Base-by-base conservation (phyloP, 2,113 vertebrate species). In the Myodes glareolus region DNA sequence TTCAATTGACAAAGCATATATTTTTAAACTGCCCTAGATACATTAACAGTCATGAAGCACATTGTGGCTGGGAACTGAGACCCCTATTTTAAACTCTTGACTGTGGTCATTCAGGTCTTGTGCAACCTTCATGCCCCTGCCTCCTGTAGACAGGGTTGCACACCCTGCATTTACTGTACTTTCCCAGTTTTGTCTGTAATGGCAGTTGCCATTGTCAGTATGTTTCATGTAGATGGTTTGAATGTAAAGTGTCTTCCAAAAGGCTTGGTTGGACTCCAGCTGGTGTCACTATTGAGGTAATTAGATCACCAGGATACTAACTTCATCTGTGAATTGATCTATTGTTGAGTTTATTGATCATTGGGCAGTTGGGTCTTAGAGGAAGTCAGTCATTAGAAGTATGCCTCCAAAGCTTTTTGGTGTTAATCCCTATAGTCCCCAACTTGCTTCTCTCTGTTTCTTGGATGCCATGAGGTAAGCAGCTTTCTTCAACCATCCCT, bases 1-100 rank as follows among this genome's bases (percentile, higher is more conserved):
- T 89, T 94, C 63, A 91, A 70, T 21, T 85, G 82, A 63, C 27
- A 63, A 85, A 85, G 27, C 58, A 65, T 65, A 33, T 97, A 47
- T 85, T 90, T 55, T 94, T 77, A 92, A 95, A 95, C 77, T 92
- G 52, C 47, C 47, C 82, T 88, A 80, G 29, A 68, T 63, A 45
- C 25, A 63, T 84, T 84, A 45, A 94, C 58, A 94, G 92, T 94
- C 93, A 88, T 87, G 29, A 72, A 81, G 61, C 61, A 97, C 84
- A 85, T 96, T 95, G 73, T 97, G 90, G 80, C 81, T 65, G 31
- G 9, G 47, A 86, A 90, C 47, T 29, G 45, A 94, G 86, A 70
- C 65, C 96, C 77, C 72, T 89, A 31, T 90, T 94, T 65, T 55
- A 8, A 72, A 52, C 55, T 27, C 27, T 92, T 95, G 12, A 67